phyloP scores from a whole-genome alignment of 2,113 vertebrate species.

The Piprites chloris region DNA sequence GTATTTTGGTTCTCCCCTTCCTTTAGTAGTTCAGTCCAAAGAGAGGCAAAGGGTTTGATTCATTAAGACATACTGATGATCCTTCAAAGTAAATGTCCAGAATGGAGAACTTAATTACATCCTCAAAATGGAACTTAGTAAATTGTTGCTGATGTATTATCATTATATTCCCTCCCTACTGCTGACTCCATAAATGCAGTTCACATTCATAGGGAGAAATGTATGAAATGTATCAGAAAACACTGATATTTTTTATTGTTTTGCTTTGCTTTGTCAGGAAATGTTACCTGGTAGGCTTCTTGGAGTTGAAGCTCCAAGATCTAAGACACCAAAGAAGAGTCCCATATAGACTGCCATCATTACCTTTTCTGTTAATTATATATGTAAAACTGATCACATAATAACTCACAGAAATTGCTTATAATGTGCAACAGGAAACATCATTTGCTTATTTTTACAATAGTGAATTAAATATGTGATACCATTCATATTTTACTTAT shows the following conservation, averaged over 20 bases:
- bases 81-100: background rate
- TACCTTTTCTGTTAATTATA: background rate
- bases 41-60: background rate
- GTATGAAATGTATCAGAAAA: too few relatives aligned
- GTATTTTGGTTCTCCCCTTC: background rate
- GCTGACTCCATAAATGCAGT: background rate
- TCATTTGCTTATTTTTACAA: background rate
- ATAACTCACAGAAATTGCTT: background rate
- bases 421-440: background rate
- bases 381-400: background rate
- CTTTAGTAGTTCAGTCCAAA: background rate
- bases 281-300: background rate
- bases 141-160: background rate
- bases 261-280: background rate
- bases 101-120: background rate
- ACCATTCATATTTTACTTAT: background rate
- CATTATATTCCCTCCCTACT: background rate
- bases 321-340: background rate
- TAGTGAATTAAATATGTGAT: background rate
- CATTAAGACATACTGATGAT: background rate
- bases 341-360: background rate
- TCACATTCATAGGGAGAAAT: background rate
- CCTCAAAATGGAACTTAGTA: background rate
- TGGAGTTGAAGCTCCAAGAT: background rate
- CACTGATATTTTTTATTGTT: background rate